Evolutionary conservation across 2,113 vertebrate genomes (phyloP), one percentile per base, ranked within the genome.

Genomic region (Nansenia antarctica): DNA sequence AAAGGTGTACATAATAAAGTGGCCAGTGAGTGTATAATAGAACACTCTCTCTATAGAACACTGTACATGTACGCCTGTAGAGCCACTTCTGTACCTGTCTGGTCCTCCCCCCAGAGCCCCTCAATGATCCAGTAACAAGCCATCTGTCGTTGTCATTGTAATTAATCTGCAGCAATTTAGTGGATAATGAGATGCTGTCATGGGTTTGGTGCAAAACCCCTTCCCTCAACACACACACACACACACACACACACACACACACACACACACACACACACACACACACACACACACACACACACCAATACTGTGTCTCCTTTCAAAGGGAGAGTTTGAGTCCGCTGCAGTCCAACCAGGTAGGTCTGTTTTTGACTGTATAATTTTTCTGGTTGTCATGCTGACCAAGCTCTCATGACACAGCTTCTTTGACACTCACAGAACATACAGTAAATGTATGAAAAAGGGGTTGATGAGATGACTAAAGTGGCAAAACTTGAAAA

Each of bases 81-180:
- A 80, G 67, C 42, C 77, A 74, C 35, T 78, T 82, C 65, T 78
- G 71, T 85, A 87, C 85, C 80, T 89, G 79, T 67, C 71, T 78
- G 79, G 79, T 74, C 75, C 71, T 15, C 61, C 81, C 78, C 77
- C 76, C 63, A 67, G 79, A 63, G 85, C 72, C 76, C 80, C 77
- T 80, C 86, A 87, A 79, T 90, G 86, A 90, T 88, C 86, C 82
- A 71, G 79, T 78, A 87, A 88, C 78, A 77, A 86, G 83, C 90
- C 88, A 92, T 92, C 88, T 92, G 89, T 92, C 89, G 90, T 72
- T 85, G 89, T 87, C 90, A 89, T 85, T 87, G 83, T 90, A 91
- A 92, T 92, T 91, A 91, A 91, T 91, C 88, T 90, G 85, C 67
- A 78, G 88, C 88, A 86, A 91, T 91, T 92, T 89, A 92, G 86